Conservation (phyloP, 2,888 invertebrate species). For the Amphipyra tragopoginis region DNA sequence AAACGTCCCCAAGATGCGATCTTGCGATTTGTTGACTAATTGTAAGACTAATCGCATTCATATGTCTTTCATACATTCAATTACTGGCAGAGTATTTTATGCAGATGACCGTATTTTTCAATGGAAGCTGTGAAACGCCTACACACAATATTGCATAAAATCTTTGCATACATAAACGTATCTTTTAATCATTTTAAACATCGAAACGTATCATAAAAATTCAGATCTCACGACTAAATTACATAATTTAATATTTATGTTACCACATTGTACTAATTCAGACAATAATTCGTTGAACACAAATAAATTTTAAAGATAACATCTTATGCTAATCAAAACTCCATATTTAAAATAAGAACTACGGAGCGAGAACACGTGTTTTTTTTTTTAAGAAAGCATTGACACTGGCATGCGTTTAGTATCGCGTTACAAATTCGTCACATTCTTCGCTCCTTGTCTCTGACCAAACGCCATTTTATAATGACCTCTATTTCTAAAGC, state of each 20-base stretch:
- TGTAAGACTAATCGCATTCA: conserved; percentile 47
- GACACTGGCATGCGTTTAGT: conserved; percentile 74
- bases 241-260: neutral
- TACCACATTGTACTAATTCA: conserved; percentile 30
- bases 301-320: conserved; percentile 51
- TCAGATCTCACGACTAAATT: no score
- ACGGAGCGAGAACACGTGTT: conserved; percentile 67
- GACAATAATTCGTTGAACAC: conserved; percentile 38
- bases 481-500: conserved; percentile 48
- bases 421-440: conserved; percentile 80
- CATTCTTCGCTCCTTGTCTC: conserved; percentile 64
- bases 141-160: conserved; percentile 14
- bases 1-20: conserved; percentile 50
- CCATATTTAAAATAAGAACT: conserved; percentile 57
- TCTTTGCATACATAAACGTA: neutral
- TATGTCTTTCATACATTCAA: conserved; percentile 48
- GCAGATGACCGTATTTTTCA: conserved; percentile 32
- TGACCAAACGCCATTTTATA: conserved; percentile 43
- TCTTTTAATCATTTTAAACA: no score
- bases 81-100: conserved; percentile 39
- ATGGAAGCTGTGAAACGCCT: conserved; percentile 15
- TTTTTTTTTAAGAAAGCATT: conserved; percentile 73
- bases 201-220: no score
- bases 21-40: conserved; percentile 58
- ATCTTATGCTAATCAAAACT: conserved; percentile 53